Percentiles rank a stretch among this genome's conserved stretches.
Conservation (phyloP, 2,797 vertebrate species). For the Rallus crepitans region DNA sequence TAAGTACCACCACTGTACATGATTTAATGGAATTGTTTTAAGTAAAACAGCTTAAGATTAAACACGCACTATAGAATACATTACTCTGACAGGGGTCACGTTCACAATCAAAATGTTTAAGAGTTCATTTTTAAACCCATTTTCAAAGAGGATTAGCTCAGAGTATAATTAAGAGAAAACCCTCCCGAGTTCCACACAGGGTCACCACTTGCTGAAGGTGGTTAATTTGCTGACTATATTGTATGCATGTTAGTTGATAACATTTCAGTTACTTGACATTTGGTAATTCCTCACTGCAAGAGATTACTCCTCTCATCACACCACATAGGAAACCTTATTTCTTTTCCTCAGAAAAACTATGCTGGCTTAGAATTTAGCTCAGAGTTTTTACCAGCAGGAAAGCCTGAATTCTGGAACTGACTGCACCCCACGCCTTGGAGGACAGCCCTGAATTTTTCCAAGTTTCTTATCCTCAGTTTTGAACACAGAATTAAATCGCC, state of each 20-base stretch:
- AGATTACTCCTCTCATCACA: not conserved
- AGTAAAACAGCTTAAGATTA: not conserved
- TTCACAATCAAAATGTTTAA: not conserved
- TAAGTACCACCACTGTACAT: not conserved
- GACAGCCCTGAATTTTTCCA: not conserved
- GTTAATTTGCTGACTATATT: not conserved
- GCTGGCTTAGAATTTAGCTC: not conserved
- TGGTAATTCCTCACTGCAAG: not conserved
- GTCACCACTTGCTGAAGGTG: not conserved
- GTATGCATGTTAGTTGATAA: not conserved
- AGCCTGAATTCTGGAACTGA: not conserved
- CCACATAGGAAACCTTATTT: not conserved
- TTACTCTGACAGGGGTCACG: not conserved
- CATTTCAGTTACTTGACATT: not conserved
- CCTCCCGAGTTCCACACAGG: not conserved
- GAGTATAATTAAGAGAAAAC: conserved; percentile 11
- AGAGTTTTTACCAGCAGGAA: not conserved
- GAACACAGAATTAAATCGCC: not conserved
- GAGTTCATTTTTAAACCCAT: not conserved
- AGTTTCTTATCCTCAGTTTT: not conserved
- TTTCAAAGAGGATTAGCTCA: conserved; percentile 15
- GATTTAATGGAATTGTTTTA: not conserved
- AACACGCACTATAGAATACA: not conserved
- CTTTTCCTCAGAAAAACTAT: not conserved
- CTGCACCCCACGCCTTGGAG: not conserved